Base-by-base conservation (phyloP, 2,113 vertebrate genomes). In the Baryphthengus martii region DNA sequence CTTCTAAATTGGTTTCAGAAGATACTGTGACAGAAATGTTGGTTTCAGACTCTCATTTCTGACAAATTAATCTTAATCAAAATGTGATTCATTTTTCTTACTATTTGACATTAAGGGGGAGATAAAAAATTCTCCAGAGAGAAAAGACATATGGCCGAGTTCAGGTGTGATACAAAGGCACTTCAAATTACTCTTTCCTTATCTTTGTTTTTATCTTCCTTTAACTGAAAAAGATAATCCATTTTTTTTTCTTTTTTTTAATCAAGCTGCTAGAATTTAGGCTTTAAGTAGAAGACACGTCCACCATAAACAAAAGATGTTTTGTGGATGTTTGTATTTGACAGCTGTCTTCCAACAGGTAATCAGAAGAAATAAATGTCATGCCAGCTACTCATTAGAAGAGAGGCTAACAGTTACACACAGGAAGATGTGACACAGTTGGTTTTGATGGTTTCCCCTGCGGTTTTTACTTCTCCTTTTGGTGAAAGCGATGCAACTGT, bases 381-480 rank as follows among this genome's bases (percentile, higher is more conserved):
- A 44, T 55, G 55, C 28, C 66, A 63, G n/a, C 56, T 82, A 85
- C 24, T 65, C 40, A 24, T 26, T 37, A 6, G 19, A 68, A 91
- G 35, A 92, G 23, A 83, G 67, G 71, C 14, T 45, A 80, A 86
- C 50, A 78, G 8, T 72, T 33, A 50, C 39, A 56, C 15, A 68
- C 35, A 70, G 77, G 66, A 94, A 92, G 49, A 95, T 5, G 28
- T 71, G 73, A 92, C n/a, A 47, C 11, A 37, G n/a, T 42, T 56
- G 52, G 76, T 87, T 97, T 94, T 75, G 53, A 87, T 96, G 76
- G 93, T 80, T 97, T 97, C 95, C 94, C 19, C 50, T 96, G 94
- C 50, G 96, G 94, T 93, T 97, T 96, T 94, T 55, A 95, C 91
- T 97, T 97, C 84, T 84, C 20, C 66, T 94, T 95, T 94, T 67